These are phyloP conservation scores for Sebastes goodei DNA, from an alignment of 2,797 vertebrate species.

Conservation along the genomic window DNA sequence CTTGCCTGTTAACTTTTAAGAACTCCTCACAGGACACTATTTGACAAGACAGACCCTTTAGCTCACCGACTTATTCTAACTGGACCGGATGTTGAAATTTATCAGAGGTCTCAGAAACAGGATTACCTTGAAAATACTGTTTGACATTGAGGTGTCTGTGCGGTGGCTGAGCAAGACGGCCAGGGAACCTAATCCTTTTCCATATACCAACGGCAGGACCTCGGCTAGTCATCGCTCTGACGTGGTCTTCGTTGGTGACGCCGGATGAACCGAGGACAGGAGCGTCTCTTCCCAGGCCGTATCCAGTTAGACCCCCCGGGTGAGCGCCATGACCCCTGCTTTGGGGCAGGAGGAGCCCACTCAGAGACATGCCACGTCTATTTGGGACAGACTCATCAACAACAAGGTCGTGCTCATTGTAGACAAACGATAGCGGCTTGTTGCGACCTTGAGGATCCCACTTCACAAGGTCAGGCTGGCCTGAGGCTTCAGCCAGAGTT, in stretches of 20 bases:
- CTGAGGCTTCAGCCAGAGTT: slow-evolving; percentile 10
- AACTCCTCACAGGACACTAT: slow-evolving; percentile 2
- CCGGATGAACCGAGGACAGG: slow-evolving; percentile 5
- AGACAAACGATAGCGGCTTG: slow-evolving; percentile 22
- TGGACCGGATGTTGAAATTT: not conserved
- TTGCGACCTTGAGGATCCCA: slow-evolving; percentile 41
- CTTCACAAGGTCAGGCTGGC: slow-evolving; percentile 39
- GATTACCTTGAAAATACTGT: slow-evolving; percentile 8
- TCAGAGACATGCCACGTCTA: slow-evolving; percentile 39
- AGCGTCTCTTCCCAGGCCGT: not conserved
- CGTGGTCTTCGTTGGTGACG: not conserved
- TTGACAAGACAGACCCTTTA: slow-evolving; percentile 26
- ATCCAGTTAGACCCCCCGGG: slow-evolving; percentile 11
- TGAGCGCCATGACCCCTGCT: slow-evolving; percentile 26
- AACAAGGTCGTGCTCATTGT: slow-evolving; percentile 37
- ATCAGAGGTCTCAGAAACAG: not conserved
- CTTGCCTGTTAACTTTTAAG: slow-evolving; percentile 6
- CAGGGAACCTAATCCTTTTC: not conserved
- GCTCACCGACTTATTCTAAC: not conserved
- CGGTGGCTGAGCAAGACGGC: not conserved
- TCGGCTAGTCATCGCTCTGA: not conserved
- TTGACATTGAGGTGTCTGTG: not conserved
- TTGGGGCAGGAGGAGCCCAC: slow-evolving; percentile 6
- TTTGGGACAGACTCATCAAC: slow-evolving; percentile 53
- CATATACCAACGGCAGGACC: not conserved